Base-by-base conservation (phyloP, 2,888 invertebrate genomes). In the Timandra comae region DNA sequence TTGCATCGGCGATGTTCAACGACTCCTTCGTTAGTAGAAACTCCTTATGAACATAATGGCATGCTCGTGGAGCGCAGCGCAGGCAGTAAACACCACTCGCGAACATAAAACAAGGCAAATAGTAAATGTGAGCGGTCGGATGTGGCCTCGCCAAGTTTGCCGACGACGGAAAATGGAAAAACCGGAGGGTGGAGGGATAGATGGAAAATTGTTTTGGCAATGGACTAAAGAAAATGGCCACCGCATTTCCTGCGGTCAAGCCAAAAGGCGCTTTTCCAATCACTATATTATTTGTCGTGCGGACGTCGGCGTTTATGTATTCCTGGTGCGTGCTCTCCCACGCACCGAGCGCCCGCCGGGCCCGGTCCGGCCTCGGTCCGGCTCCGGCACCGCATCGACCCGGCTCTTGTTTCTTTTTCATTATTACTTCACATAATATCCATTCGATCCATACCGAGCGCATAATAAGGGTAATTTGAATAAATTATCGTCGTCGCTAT, bases 201-300 rank as follows among this genome's bases (percentile, higher is more conserved):
- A 74, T 71, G 71, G 72, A 75, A 78, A 80, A 76, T 78, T 74
- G 74, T 79, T 75, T 78, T 79, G 78, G 77, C 77, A 64, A 62
- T 74, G 77, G 79, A 78, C 81, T 84, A 68, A 80, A 78, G 84
- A 81, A 86, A 84, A 82, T 84, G 81, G 64, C 63, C 50, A 55
- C 60, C 61, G 57, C 59, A 62, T 62, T 64, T 64, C 63, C 63
- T 62, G 63, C 49, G 63, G 64, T 64, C 62, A 63, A 52, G 63
- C 61, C 63, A 61, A 56, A 54, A 62, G 57, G 57, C 58, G 61
- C 33, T 38, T 66, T 75, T 70, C 78, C 75, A 67, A 77, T 76
- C 66, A 57, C 57, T 64, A 61, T 59, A 62, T 67, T 66, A 62
- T 60, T 58, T 57, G 59, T 37, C 37, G 46, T 47, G 43, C 63